phyloP scores from a whole-genome alignment of 1,140 invertebrate genomes.

The Hycleus cichorii region DNA sequence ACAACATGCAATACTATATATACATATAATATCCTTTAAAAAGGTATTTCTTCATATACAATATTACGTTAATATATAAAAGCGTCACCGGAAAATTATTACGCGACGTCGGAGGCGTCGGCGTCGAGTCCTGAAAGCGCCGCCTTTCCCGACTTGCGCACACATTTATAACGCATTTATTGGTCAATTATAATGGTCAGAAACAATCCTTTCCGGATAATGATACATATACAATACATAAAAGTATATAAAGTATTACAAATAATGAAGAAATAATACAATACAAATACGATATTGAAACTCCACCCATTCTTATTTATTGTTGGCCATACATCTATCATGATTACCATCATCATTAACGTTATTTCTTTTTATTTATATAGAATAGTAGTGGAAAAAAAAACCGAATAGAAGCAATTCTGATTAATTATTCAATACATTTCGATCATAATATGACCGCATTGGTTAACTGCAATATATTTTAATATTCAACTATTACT shows the following conservation, averaged over 20 bases:
- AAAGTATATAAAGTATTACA: no score
- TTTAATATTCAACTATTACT: constrained; percentile 6
- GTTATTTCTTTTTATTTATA: no score
- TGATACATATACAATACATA: no score
- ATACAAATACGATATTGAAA: no score
- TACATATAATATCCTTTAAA: constrained; percentile 12
- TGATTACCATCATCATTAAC: no score
- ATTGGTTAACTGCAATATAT: constrained; percentile 9
- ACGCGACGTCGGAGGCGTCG: constrained; percentile 20
- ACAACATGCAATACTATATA: constrained; percentile 24
- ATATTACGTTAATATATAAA: constrained; percentile 14
- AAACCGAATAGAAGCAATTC: no score
- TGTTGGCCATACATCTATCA: no score
- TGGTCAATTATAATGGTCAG: not conserved
- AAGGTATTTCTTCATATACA: no score
- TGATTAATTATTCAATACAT: constrained; percentile 12
- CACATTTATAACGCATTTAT: not conserved
- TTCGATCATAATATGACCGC: constrained; percentile 12
- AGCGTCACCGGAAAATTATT: constrained; percentile 23
- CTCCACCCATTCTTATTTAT: no score
- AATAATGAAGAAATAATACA: no score
- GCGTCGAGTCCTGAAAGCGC: constrained; percentile 15
- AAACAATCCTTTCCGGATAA: constrained; percentile 4
- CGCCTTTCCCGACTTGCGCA: constrained; percentile 24
- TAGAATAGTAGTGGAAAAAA: no score